Percentiles rank a stretch among this genome's conserved stretches.
Evolutionary conservation across 1,140 invertebrate species (phyloP).

Genomic region (Whitmania pigra): DNA sequence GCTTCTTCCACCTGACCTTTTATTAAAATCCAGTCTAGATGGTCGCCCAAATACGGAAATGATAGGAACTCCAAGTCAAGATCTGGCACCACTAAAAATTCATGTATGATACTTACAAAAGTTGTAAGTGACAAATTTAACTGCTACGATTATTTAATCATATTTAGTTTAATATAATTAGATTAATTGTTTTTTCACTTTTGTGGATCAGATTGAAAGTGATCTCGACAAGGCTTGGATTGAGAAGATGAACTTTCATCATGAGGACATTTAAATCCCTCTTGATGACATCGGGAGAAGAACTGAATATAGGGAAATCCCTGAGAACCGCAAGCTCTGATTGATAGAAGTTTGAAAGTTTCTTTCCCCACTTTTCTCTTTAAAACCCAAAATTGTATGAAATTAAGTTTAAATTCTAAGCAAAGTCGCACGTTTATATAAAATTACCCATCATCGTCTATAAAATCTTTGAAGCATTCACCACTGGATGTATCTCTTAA

Average conservation of each 20-base stretch:
- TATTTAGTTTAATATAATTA: background rate
- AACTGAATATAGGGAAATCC: background rate
- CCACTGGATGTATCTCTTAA: background rate
- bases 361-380: constrained; percentile 3
- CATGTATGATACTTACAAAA: background rate
- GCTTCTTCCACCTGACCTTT: background rate
- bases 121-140: background rate
- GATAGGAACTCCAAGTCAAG: background rate
- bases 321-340: constrained; percentile 2
- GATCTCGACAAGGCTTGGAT: background rate
- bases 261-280: background rate
- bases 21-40: background rate
- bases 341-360: background rate
- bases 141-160: background rate
- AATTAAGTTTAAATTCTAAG: background rate
- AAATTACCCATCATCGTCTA: background rate
- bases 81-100: constrained; percentile 2
- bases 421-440: background rate
- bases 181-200: background rate
- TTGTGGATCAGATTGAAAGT: background rate
- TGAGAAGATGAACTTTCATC: constrained; percentile 2
- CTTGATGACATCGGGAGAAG: background rate
- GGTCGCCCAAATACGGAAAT: constrained; percentile 1
- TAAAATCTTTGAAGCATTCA: constrained; percentile 1
- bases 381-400: background rate